A percentile compares a stretch with the other conserved stretches of the same genome.
Conservation (phyloP, 2,797 vertebrate genomes). For the Ctenochaetus hawaiiensis region DNA sequence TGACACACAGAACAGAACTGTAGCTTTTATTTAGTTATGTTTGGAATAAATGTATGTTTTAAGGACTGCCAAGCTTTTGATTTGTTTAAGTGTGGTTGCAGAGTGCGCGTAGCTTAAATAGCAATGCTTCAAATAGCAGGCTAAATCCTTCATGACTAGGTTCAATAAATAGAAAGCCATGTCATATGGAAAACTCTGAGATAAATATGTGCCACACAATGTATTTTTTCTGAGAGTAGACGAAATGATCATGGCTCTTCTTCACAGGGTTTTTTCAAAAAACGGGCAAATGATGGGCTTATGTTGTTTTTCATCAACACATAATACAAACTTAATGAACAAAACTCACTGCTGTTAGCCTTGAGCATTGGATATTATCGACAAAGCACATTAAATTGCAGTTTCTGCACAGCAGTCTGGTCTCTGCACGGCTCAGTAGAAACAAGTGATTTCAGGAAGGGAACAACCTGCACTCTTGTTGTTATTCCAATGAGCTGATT, state of each 20-base stretch:
- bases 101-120: constrained; percentile 33
- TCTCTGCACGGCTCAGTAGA: constrained; percentile 16
- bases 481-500: constrained; percentile 31
- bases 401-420: constrained; percentile 6
- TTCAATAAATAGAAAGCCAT: constrained; percentile 36
- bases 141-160: constrained; percentile 39
- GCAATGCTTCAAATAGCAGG: constrained; percentile 41
- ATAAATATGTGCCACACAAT: constrained; percentile 15
- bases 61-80: constrained; percentile 41
- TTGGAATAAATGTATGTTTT: constrained; percentile 65
- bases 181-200: constrained; percentile 18
- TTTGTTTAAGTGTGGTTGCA: constrained; percentile 59
- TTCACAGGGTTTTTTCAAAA: neutral
- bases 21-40: constrained; percentile 49
- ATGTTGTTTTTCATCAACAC: neutral
- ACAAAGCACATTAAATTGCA: neutral
- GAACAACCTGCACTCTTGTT: constrained; percentile 6
- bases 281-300: neutral
- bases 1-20: constrained; percentile 37
- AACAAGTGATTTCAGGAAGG: constrained; percentile 30
- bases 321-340: neutral
- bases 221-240: neutral
- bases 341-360: neutral
- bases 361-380: neutral
- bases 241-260: neutral